Evolutionary conservation across 1,140 invertebrate species (phyloP).

Genomic region (Euwallacea fornicatus): DNA sequence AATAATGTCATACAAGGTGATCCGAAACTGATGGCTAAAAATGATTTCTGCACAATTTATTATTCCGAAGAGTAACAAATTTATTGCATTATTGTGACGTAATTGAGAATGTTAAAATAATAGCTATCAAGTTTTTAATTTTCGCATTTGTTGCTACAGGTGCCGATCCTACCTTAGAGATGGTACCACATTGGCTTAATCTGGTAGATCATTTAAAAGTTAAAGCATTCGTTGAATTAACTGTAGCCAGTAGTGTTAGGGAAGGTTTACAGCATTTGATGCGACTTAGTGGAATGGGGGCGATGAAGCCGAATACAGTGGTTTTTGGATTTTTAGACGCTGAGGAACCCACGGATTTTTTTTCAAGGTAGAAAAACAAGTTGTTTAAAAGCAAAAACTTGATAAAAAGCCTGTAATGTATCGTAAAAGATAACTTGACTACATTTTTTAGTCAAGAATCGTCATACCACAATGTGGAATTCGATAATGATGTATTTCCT

Average conservation of each 20-base stretch:
- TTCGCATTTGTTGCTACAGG: conserved; percentile 43
- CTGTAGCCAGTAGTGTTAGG: conserved; percentile 79
- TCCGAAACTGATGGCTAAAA: too few species aligned
- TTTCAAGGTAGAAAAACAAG: conserved; percentile 56
- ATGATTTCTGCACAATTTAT: too few species aligned
- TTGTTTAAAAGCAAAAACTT: not conserved
- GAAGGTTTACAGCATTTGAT: conserved; percentile 92
- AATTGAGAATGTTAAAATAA: too few species aligned
- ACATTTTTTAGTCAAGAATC: conserved; percentile 51
- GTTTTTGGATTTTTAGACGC: conserved; percentile 87
- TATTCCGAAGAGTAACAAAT: too few species aligned
- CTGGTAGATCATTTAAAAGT: conserved; percentile 59
- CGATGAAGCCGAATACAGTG: conserved; percentile 99
- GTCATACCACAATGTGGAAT: conserved; percentile 53
- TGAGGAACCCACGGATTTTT: conserved; percentile 73
- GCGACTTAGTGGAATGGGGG: conserved; percentile 90
- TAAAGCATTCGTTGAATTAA: conserved; percentile 97
- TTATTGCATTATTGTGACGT: too few species aligned
- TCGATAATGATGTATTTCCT: conserved; percentile 54
- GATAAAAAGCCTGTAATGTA: not conserved
- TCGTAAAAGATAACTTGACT: not conserved
- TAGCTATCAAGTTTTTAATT: not conserved
- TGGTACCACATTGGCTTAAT: conserved; percentile 84
- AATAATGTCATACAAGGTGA: too few species aligned
- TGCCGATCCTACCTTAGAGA: conserved; percentile 72